Conservation (phyloP, 2,113 vertebrate genomes). For the Campylomormyrus numenius region DNA sequence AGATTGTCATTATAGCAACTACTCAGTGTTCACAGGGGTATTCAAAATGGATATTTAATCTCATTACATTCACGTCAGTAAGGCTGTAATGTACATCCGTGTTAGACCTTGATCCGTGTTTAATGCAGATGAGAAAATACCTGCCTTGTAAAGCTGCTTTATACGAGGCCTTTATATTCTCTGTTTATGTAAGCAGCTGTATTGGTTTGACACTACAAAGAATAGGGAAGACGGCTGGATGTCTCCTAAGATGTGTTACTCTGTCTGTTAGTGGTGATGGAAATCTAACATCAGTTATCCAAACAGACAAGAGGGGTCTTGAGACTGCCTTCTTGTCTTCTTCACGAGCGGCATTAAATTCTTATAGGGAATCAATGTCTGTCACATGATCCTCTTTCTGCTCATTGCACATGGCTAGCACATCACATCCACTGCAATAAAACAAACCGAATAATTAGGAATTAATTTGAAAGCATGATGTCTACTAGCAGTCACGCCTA, state of each 20-base stretch:
- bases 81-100: neutral
- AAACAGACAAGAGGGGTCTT: neutral
- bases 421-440: neutral
- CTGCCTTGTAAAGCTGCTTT: neutral
- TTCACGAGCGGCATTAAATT: neutral
- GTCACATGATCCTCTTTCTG: neutral
- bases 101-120: neutral
- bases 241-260: constrained; percentile 4
- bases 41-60: neutral
- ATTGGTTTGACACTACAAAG: neutral
- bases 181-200: neutral
- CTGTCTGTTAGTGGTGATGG: neutral
- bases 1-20: neutral
- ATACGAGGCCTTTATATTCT: neutral
- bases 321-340: neutral
- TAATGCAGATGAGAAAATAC: neutral
- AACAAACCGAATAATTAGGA: neutral
- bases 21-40: neutral
- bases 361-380: neutral
- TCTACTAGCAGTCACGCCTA: neutral
- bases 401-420: neutral
- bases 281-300: neutral
- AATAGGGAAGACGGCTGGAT: neutral
- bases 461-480: neutral
- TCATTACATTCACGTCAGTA: neutral